These are phyloP conservation scores for Ricordea florida DNA, from an alignment of 92 coral and sea anemone species.

Conservation along the genomic window DNA sequence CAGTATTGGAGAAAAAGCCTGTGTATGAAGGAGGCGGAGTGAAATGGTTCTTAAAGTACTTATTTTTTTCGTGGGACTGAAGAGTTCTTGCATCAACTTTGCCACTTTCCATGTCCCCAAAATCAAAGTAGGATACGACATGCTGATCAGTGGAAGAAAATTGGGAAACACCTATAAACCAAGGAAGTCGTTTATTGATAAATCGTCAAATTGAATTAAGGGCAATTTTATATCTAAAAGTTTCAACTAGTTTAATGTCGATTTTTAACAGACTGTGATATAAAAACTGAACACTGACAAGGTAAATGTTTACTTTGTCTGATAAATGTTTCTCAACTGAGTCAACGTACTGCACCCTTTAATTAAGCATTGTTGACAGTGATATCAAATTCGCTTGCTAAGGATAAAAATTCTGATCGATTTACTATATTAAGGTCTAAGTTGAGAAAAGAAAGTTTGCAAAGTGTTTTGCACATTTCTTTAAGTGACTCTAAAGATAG, in stretches of 20 bases:
- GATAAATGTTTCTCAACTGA: no score
- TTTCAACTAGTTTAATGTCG: no score
- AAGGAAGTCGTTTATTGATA: constrained; percentile 4
- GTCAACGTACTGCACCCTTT: no score
- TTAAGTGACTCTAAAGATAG: constrained; percentile 34
- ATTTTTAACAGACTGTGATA: constrained; percentile 1
- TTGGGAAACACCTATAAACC: constrained; percentile 29
- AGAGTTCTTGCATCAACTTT: constrained; percentile 29
- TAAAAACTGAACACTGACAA: constrained; percentile 2
- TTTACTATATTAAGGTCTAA: constrained; percentile 25
- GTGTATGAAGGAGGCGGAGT: constrained; percentile 33
- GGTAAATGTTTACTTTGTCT: neutral
- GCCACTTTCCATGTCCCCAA: constrained; percentile 41
- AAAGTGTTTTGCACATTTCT: constrained; percentile 40
- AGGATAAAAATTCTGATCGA: no score
- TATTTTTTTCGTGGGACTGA: constrained; percentile 11
- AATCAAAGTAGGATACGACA: constrained; percentile 14
- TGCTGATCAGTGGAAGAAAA: constrained; percentile 37
- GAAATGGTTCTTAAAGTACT: constrained; percentile 21
- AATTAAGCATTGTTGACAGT: no score
- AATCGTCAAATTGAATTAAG: constrained; percentile 14
- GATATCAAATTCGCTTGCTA: no score
- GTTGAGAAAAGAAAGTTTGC: constrained; percentile 32
- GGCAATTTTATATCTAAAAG: no score
- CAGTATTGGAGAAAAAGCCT: neutral